A percentile compares a stretch with the other conserved stretches of the same genome.
These are phyloP conservation scores for Panulirus ornatus DNA, from an alignment of 1,140 invertebrate species.

Conservation along the genomic window DNA sequence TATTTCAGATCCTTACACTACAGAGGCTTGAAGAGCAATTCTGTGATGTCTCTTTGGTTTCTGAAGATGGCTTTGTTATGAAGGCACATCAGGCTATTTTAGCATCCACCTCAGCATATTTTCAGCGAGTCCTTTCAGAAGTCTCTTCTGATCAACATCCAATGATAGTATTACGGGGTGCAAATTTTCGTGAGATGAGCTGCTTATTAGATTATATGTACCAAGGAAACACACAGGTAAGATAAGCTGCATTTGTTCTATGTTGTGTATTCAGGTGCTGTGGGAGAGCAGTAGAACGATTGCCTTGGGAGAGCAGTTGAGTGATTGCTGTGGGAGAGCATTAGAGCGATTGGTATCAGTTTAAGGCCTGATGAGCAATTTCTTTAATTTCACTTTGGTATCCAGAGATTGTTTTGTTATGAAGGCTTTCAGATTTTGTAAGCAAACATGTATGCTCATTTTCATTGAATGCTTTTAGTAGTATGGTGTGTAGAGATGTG, in stretches of 20 bases:
- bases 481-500: no score
- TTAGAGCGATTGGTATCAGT: no score
- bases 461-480: no score
- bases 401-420: no score
- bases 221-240: slow-evolving; percentile 57
- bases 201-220: slow-evolving; percentile 59
- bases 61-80: slow-evolving; percentile 60
- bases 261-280: not conserved
- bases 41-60: slow-evolving; percentile 61
- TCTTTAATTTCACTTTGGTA: no score
- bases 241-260: not conserved
- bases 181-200: slow-evolving; percentile 29
- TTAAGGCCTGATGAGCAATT: no score
- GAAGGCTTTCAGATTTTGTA: no score
- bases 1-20: slow-evolving; percentile 52
- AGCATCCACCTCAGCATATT: slow-evolving; percentile 53
- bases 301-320: not conserved
- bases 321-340: no score
- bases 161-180: slow-evolving; percentile 45
- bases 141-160: slow-evolving; percentile 45
- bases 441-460: no score
- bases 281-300: no score
- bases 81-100: slow-evolving; percentile 57
- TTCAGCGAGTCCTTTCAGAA: slow-evolving; percentile 26
- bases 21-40: slow-evolving; percentile 49